Percentiles rank a stretch among this genome's conserved stretches.
These are phyloP conservation scores for Gymnogyps californianus DNA, from an alignment of 2,113 vertebrate genomes.

Conservation along the genomic window DNA sequence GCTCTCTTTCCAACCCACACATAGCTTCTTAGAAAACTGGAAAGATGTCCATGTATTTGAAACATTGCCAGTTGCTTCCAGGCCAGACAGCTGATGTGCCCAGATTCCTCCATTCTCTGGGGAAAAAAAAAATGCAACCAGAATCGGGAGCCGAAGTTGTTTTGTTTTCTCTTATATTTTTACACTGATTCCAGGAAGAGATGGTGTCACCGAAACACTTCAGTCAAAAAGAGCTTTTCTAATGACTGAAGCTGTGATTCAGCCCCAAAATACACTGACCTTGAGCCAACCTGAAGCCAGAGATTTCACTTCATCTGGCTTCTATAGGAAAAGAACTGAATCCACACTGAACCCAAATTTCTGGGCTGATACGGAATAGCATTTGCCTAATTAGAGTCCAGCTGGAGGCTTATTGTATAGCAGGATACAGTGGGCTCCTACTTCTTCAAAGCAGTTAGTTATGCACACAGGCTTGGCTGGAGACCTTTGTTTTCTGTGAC, in stretches of 20 bases:
- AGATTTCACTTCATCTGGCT: not conserved
- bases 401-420: not conserved
- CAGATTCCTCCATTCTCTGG: not conserved
- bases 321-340: not conserved
- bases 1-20: slow-evolving; percentile 9
- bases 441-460: not conserved
- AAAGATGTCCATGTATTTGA: not conserved
- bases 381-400: not conserved
- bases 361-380: not conserved
- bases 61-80: not conserved
- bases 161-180: not conserved
- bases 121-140: not conserved
- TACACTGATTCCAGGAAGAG: not conserved
- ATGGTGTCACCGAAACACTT: not conserved
- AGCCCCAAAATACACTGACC: not conserved
- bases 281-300: not conserved
- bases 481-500: not conserved
- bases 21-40: slow-evolving; percentile 6
- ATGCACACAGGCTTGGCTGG: not conserved
- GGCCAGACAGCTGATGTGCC: slow-evolving; percentile 10
- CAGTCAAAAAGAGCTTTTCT: not conserved
- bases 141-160: not conserved
- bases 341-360: not conserved
- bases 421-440: not conserved
- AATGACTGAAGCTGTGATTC: not conserved